A percentile compares a stretch with the other conserved stretches of the same genome.
Evolutionary conservation across 2,888 invertebrate species (phyloP).

Genomic region (Tetanocera ferruginea): DNA sequence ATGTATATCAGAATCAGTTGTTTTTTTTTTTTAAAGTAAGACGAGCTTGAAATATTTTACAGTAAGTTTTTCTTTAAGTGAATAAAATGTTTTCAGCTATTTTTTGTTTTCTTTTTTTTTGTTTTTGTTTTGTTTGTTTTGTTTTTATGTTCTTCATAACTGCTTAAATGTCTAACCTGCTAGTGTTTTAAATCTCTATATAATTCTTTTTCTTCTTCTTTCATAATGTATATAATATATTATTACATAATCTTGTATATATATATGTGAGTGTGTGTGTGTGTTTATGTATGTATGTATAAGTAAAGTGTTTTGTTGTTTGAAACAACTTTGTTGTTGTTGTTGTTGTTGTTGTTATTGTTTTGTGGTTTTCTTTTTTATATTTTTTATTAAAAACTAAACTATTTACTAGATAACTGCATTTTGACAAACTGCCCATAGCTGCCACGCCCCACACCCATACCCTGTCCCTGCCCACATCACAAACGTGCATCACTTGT

Average conservation of each 20-base stretch:
- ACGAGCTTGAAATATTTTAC: slow-evolving; percentile 15
- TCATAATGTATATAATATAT: neutral
- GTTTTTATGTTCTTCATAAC: neutral
- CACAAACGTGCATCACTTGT: slow-evolving; percentile 5
- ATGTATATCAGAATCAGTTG: neutral
- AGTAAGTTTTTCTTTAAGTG: neutral
- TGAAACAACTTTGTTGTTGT: slow-evolving; percentile 2
- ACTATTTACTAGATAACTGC: slow-evolving; percentile 48
- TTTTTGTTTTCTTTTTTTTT: no score
- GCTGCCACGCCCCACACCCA: slow-evolving; percentile 39
- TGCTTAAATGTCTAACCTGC: neutral
- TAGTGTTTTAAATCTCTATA: neutral
- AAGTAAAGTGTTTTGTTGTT: neutral
- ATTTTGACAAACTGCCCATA: slow-evolving; percentile 33
- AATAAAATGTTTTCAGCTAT: neutral
- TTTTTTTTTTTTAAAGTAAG: neutral
- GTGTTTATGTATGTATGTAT: slow-evolving; percentile 24
- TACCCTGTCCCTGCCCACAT: slow-evolving; percentile 28
- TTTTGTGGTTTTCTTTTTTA: slow-evolving; percentile 20
- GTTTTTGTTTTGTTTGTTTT: no score
- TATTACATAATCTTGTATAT: slow-evolving; percentile 27
- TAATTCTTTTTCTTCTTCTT: no score
- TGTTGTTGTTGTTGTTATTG: slow-evolving; percentile 18
- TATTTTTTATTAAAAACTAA: slow-evolving; percentile 18
- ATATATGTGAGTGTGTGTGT: slow-evolving; percentile 25